Evolutionary conservation across 1,140 invertebrate genomes (phyloP).

Genomic region (Caenorhabditis remanei): DNA sequence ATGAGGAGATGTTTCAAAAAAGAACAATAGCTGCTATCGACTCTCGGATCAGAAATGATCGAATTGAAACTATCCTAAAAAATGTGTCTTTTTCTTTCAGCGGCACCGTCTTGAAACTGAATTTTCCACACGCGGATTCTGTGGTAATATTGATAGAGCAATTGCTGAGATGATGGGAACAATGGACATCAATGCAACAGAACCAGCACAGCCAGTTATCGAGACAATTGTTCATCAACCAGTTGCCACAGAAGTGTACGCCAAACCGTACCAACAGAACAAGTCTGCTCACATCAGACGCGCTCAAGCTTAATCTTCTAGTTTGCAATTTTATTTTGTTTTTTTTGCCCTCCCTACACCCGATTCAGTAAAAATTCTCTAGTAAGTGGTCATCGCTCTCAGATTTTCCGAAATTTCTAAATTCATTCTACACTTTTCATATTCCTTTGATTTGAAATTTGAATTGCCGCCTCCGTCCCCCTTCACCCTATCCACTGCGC

Average conservation of each 20-base stretch:
- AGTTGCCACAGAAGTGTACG: slow-evolving; percentile 19
- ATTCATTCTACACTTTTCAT: neutral
- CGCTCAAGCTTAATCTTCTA: slow-evolving; percentile 18
- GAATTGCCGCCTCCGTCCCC: neutral
- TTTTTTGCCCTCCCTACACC: neutral
- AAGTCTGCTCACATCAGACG: neutral
- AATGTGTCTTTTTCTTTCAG: slow-evolving; percentile 19
- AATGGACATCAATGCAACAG: neutral
- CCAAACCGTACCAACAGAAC: neutral
- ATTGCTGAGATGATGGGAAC: slow-evolving; percentile 58
- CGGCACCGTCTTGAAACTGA: slow-evolving; percentile 58
- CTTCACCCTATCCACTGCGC: neutral
- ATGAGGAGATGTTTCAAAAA: slow-evolving; percentile 26
- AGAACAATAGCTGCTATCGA: slow-evolving; percentile 43
- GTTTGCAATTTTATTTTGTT: neutral
- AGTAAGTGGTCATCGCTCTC: slow-evolving; percentile 37
- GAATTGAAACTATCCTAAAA: neutral
- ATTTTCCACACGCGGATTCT: slow-evolving; percentile 61
- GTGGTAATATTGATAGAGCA: slow-evolving; percentile 61
- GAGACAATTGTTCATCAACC: slow-evolving; percentile 20
- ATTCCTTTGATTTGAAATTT: slow-evolving; percentile 21
- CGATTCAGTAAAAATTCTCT: neutral
- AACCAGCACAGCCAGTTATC: neutral
- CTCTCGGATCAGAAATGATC: slow-evolving; percentile 27
- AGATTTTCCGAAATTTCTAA: neutral